Evolutionary conservation across 2,113 vertebrate genomes (phyloP).

Genomic region (Chloebia gouldiae): DNA sequence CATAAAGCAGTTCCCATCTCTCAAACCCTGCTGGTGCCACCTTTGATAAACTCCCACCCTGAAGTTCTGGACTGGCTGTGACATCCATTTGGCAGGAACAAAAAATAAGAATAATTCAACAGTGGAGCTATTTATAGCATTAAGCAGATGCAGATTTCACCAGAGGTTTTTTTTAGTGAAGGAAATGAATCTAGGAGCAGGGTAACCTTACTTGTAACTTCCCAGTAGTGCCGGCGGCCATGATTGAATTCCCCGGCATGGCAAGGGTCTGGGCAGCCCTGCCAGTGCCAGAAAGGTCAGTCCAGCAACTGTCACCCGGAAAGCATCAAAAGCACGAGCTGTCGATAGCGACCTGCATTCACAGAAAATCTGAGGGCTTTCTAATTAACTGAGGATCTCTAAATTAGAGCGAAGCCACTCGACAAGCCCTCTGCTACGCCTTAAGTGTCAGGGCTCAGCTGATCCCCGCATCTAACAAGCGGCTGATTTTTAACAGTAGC

Average conservation of each 20-base stretch:
- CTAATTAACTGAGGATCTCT: conserved; percentile 81
- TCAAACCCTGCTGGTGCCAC: not conserved
- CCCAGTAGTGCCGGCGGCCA: conserved; percentile 33
- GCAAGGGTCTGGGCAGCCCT: conserved; percentile 62
- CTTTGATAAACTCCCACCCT: not conserved
- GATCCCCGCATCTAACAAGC: conserved; percentile 78
- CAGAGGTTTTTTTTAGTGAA: conserved; percentile 39
- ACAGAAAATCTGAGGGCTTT: conserved; percentile 77
- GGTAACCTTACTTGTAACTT: conserved; percentile 74
- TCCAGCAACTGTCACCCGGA: conserved; percentile 65
- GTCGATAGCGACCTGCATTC: conserved; percentile 75
- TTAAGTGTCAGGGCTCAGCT: conserved; percentile 74
- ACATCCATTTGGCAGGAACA: not conserved
- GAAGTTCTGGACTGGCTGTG: not conserved
- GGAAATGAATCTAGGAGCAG: conserved; percentile 42
- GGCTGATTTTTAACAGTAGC: conserved; percentile 72
- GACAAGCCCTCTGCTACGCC: conserved; percentile 62
- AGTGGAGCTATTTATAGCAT: conserved; percentile 58
- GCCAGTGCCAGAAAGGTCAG: conserved; percentile 68
- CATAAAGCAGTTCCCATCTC: conserved; percentile 29
- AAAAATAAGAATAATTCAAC: not conserved
- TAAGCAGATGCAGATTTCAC: conserved; percentile 44
- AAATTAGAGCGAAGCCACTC: conserved; percentile 73
- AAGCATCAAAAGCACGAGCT: conserved; percentile 74
- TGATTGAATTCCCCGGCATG: conserved; percentile 58